Evolutionary conservation across 2,888 invertebrate genomes (phyloP).

Genomic region (Hydropsyche betteni): DNA sequence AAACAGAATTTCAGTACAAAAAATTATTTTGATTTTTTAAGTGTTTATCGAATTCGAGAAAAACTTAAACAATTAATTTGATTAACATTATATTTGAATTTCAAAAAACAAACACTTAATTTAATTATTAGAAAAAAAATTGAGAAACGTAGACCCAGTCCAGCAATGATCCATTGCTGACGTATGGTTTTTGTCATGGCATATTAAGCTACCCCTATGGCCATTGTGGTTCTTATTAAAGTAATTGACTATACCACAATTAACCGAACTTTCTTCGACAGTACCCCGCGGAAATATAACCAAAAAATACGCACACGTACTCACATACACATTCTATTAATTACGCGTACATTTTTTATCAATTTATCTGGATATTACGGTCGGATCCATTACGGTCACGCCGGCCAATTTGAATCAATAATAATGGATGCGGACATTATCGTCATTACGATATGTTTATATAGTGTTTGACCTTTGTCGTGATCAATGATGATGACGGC

Average conservation of each 20-base stretch:
- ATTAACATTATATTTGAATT: no score
- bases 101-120: no score
- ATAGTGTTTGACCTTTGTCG: constrained; percentile 29
- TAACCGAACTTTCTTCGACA: constrained; percentile 30
- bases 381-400: constrained; percentile 15
- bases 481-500: constrained; percentile 31
- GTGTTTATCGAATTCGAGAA: no score
- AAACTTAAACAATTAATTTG: no score
- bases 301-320: not conserved
- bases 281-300: constrained; percentile 1
- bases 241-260: constrained; percentile 45
- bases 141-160: not conserved
- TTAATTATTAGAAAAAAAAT: not conserved
- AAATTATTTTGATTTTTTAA: no score
- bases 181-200: constrained; percentile 46
- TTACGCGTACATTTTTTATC: constrained; percentile 8
- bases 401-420: constrained; percentile 22
- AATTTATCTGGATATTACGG: constrained; percentile 23
- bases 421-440: constrained; percentile 27
- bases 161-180: constrained; percentile 44
- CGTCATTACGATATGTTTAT: constrained; percentile 29
- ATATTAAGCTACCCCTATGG: constrained; percentile 46
- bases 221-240: constrained; percentile 40
- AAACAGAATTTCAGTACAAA: no score
- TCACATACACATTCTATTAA: constrained; percentile 17